Evolutionary conservation across 2,797 vertebrate genomes (phyloP).

Genomic region (Todus mexicanus): DNA sequence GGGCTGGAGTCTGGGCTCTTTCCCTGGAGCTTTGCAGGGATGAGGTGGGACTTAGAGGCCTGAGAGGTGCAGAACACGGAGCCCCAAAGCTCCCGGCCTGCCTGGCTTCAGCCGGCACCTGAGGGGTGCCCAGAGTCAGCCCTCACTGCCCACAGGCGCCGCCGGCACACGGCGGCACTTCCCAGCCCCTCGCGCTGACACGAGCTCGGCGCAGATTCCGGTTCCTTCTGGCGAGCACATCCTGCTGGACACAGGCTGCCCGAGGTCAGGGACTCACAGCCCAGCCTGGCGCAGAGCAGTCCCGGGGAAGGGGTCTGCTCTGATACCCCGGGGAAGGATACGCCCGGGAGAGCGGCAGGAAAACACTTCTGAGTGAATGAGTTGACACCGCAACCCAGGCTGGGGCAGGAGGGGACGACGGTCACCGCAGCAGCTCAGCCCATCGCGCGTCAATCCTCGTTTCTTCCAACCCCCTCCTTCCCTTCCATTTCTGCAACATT

Average conservation of each 20-base stretch:
- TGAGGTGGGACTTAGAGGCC: not conserved
- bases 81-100: not conserved
- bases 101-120: not conserved
- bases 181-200: not conserved
- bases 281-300: not conserved
- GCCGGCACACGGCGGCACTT: not conserved
- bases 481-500: not conserved
- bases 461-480: not conserved
- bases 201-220: accelerated
- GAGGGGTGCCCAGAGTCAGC: not conserved
- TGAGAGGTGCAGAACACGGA: not conserved
- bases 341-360: not conserved
- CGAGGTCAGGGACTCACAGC: not conserved
- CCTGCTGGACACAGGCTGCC: not conserved
- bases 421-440: not conserved
- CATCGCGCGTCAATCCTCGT: not conserved
- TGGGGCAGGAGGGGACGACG: not conserved
- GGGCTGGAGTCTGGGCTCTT: not conserved
- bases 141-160: not conserved
- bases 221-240: not conserved
- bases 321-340: not conserved
- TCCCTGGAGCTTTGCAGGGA: not conserved
- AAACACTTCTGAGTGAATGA: not conserved
- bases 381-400: not conserved
- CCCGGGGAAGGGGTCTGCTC: not conserved